Evolutionary conservation across 2,888 invertebrate genomes (phyloP).

Genomic region (Dendrolimus houi): DNA sequence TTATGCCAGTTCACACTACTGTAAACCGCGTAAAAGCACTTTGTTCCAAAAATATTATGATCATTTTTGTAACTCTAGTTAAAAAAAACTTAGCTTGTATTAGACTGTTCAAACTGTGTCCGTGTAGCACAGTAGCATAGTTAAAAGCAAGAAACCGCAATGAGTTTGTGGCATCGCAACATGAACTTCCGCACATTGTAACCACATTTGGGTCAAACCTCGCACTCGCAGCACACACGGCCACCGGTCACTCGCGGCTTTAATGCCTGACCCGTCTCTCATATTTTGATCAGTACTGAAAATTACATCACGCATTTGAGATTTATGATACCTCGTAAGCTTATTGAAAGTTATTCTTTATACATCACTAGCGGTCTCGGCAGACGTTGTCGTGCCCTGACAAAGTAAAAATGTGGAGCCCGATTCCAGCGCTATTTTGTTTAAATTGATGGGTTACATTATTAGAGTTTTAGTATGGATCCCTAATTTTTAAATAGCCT

Average conservation of each 20-base stretch:
- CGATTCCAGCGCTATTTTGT: too few relatives aligned
- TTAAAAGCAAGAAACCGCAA: not conserved
- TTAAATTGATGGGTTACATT: too few relatives aligned
- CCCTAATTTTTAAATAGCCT: too few relatives aligned
- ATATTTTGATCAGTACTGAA: conserved; percentile 1
- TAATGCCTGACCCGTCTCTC: not conserved
- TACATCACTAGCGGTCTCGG: too few relatives aligned
- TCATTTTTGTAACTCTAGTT: too few relatives aligned
- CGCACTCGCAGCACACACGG: conserved; percentile 3
- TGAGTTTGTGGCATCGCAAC: not conserved
- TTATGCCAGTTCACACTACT: too few relatives aligned
- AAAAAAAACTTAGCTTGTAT: too few relatives aligned
- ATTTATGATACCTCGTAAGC: not conserved
- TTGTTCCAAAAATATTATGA: too few relatives aligned
- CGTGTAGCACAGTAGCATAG: not conserved
- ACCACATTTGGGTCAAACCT: conserved; percentile 34
- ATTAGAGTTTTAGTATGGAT: too few relatives aligned
- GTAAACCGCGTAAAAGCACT: too few relatives aligned
- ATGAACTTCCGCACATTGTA: conserved; percentile 53
- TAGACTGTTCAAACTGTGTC: not conserved
- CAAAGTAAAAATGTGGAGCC: too few relatives aligned
- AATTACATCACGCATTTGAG: not conserved
- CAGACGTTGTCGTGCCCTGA: too few relatives aligned
- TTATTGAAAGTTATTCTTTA: not conserved
- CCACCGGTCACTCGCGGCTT: conserved; percentile 27